phyloP scores from a whole-genome alignment of 53 echinoderm and acorn worm species.

The Stichopus horrens region DNA sequence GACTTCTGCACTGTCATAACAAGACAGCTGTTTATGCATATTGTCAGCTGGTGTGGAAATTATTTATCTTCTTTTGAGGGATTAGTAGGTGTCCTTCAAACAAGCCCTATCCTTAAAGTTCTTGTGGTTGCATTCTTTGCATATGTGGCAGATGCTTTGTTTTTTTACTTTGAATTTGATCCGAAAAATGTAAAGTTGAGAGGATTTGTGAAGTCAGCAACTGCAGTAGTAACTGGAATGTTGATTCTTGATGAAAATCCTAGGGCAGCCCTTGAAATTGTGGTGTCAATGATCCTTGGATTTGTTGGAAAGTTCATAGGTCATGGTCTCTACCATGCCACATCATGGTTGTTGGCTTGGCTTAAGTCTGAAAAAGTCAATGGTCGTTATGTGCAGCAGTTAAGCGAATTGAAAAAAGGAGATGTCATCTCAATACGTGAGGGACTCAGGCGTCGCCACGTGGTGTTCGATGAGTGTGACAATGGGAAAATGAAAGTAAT shows the following conservation, averaged over 20 bases:
- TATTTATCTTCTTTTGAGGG: neutral
- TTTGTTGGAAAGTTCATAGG: conserved; percentile 2
- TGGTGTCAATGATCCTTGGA: neutral
- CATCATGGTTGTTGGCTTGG: conserved; percentile 5
- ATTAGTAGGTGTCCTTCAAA: neutral
- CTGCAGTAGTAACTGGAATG: neutral
- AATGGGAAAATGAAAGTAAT: too few relatives aligned
- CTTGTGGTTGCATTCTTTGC: neutral
- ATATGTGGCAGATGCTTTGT: neutral
- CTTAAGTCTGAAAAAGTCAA: neutral
- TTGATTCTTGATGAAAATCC: neutral
- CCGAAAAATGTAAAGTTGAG: neutral
- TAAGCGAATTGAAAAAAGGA: neutral
- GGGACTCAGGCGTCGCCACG: too few relatives aligned
- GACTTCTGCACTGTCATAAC: too few relatives aligned
- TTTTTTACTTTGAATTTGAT: neutral
- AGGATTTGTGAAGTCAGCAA: neutral
- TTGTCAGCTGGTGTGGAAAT: neutral
- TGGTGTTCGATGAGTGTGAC: too few relatives aligned
- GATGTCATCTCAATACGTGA: neutral
- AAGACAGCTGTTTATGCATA: too few relatives aligned
- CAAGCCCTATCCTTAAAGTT: neutral
- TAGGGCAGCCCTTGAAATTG: neutral
- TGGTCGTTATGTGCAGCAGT: neutral
- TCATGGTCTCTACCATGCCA: neutral